Evolutionary conservation across 2,113 vertebrate genomes (phyloP), one percentile per base, ranked within the genome.

Genomic region (Nestor notabilis): DNA sequence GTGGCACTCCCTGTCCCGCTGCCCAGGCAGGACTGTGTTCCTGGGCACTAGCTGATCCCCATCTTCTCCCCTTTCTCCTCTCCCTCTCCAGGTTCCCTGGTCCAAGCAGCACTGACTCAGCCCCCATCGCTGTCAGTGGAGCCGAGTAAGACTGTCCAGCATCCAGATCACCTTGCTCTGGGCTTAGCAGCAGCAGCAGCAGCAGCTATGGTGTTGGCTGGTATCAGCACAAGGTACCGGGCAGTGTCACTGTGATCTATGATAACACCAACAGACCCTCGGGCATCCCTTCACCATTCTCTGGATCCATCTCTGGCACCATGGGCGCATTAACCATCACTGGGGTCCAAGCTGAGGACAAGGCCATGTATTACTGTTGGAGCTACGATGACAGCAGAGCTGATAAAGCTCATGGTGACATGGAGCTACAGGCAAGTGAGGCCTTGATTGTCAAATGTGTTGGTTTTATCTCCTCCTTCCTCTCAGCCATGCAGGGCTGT

Each of bases 201-300:
- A 7, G 1, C 47, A 4, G 5, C 21, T 13, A 24, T 25, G 49
- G 39, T 39, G 39, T 39, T 39, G 2, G 13, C 44, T 95, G 95
- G 90, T 88, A 27, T 20, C 94, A 96, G 24, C 83, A 53, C 28
- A 53, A 29, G 52, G 52, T 29, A 4, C 52, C 52, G 11, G 86
- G 41, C 10, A 21, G 5, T 27, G 5, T 14, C 15, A 79, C 43
- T 9, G 1, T 95, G 13, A 89, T 89, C 81, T 84, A 92, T 0
- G 0, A 0, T 0, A 5, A 4, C 5, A 1, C 0, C 20, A 5
- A 5, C 0, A 88, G 66, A 68, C 60, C 70, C 35, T 61, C 68
- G 0, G 37, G 3, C 28, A 71, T 93, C 50, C 81, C 91, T 7
- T 28, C 29, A 0, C 19, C 17, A 20, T 95, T 96, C 79, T 93